These are phyloP conservation scores for Ametastegia equiseti DNA, from an alignment of 2,888 invertebrate genomes.

Conservation along the genomic window DNA sequence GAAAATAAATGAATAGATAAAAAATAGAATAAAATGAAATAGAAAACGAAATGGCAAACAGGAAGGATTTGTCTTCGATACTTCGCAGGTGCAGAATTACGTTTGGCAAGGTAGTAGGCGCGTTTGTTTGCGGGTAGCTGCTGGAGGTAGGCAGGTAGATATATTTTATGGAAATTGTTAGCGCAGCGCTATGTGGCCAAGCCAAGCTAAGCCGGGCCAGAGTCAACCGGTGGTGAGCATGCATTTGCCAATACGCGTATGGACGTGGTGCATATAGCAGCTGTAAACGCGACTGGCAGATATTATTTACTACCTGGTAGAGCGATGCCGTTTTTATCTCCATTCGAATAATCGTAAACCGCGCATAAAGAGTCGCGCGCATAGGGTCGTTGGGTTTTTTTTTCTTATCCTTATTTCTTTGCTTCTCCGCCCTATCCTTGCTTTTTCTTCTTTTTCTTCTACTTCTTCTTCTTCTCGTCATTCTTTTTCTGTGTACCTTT, in stretches of 20 bases:
- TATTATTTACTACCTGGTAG: conserved; percentile 49
- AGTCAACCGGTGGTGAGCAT: conserved; percentile 8
- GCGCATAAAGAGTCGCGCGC: conserved; percentile 45
- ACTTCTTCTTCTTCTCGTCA: background rate
- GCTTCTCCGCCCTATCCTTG: conserved; percentile 25
- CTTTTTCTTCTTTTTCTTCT: background rate
- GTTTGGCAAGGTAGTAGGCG: background rate
- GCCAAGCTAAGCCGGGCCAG: too few species aligned
- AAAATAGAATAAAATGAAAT: background rate
- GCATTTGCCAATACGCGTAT: conserved; percentile 38
- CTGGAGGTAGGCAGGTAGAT: background rate
- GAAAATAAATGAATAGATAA: background rate
- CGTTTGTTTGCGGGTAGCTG: background rate
- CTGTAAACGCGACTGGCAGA: conserved; percentile 48
- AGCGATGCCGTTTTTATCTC: conserved; percentile 46
- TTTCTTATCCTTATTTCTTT: conserved; percentile 10
- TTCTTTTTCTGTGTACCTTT: too few species aligned
- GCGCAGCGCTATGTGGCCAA: conserved; percentile 3
- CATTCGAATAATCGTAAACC: conserved; percentile 46
- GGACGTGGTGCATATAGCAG: background rate
- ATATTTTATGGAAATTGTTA: conserved; percentile 48
- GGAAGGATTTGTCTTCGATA: conserved; percentile 31
- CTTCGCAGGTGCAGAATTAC: background rate
- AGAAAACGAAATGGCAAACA: background rate
- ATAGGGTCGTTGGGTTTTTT: conserved; percentile 37